Evolutionary conservation across 1,140 invertebrate species (phyloP).

Genomic region (Whitmania pigra): DNA sequence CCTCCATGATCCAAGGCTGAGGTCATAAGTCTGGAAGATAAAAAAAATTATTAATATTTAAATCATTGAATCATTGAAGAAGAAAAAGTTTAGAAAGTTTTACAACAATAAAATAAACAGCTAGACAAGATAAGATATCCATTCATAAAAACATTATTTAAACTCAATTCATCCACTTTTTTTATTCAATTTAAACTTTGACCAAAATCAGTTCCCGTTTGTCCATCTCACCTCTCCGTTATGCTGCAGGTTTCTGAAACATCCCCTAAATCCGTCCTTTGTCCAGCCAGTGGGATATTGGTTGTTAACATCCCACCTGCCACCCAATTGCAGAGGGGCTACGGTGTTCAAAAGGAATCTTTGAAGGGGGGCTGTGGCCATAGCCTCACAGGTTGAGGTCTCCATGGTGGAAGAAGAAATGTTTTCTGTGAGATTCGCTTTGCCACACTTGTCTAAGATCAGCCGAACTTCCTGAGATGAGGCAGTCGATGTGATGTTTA

Average conservation of each 20-base stretch:
- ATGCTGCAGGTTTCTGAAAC: slow-evolving; percentile 82
- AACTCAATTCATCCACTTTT: background rate
- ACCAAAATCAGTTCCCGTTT: background rate
- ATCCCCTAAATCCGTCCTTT: slow-evolving; percentile 77
- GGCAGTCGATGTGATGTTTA: background rate
- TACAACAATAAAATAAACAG: too few relatives aligned
- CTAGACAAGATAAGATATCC: too few relatives aligned
- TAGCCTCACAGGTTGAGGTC: slow-evolving; percentile 70
- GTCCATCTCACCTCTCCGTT: slow-evolving; percentile 79
- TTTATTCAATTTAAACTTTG: background rate
- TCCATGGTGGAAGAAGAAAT: slow-evolving; percentile 47
- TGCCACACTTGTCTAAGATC: slow-evolving; percentile 79
- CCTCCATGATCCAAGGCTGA: slow-evolving; percentile 62
- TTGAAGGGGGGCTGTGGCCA: slow-evolving; percentile 75
- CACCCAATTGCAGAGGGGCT: slow-evolving; percentile 81
- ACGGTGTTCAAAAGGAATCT: slow-evolving; percentile 93
- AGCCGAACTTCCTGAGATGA: slow-evolving; percentile 41
- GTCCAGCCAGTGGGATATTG: slow-evolving; percentile 47
- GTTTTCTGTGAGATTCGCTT: slow-evolving; percentile 63
- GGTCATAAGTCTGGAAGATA: slow-evolving; percentile 61
- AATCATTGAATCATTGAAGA: too few relatives aligned
- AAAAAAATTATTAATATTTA: too few relatives aligned
- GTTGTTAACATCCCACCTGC: slow-evolving; percentile 48
- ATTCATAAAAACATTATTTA: too few relatives aligned
- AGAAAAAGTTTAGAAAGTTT: too few relatives aligned